Conservation (phyloP, 1,140 invertebrate genomes). For the Euura lappo region DNA sequence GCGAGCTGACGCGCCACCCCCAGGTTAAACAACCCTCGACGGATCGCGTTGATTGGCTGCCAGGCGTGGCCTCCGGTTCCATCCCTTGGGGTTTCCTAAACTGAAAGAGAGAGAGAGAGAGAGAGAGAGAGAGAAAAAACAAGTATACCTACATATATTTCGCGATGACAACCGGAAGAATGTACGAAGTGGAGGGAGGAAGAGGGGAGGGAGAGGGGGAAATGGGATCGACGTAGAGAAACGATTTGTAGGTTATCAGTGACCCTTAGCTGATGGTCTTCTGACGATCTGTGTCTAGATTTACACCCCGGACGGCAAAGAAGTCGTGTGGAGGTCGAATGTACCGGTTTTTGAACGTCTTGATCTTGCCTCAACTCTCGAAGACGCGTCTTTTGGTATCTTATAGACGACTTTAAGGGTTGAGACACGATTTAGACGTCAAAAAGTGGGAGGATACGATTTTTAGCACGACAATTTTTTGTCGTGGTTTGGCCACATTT, state of each 20-base stretch:
- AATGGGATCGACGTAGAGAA: too few species aligned
- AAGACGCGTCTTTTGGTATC: too few species aligned
- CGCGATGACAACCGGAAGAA: slow-evolving; percentile 11
- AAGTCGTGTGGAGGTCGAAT: too few species aligned
- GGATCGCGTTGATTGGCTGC: not conserved
- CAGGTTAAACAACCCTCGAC: not conserved
- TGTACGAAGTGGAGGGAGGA: not conserved
- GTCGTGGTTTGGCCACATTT: too few species aligned
- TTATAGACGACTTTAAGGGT: too few species aligned
- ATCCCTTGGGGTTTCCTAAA: not conserved
- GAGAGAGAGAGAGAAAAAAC: not conserved
- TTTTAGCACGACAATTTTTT: too few species aligned
- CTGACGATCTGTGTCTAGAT: slow-evolving; percentile 29
- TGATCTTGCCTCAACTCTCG: too few species aligned
- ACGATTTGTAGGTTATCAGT: not conserved
- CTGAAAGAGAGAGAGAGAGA: not conserved
- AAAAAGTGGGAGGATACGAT: too few species aligned
- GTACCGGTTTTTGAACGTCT: too few species aligned
- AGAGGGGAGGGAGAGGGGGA: not conserved
- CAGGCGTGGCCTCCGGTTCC: slow-evolving; percentile 7
- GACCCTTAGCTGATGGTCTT: slow-evolving; percentile 36
- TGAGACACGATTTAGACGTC: too few species aligned
- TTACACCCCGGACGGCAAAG: too few species aligned
- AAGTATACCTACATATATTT: not conserved
- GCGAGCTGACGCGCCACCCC: not conserved